Percentiles rank a stretch among this genome's conserved stretches.
Conservation (phyloP, 2,797 vertebrate species). For the Phrynocephalus guinanensis region DNA sequence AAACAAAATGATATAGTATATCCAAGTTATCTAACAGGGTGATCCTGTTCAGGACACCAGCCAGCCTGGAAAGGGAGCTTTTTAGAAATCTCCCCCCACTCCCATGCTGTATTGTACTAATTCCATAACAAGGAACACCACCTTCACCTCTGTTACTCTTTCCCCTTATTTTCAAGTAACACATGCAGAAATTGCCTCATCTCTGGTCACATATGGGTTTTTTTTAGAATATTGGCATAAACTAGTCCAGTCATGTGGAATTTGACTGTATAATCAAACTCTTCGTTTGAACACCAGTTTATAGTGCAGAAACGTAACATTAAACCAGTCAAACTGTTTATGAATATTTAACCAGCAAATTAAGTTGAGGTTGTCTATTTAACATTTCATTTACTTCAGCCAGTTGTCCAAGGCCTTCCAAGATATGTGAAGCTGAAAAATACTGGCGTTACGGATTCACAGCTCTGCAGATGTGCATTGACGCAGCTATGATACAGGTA, state of each 20-base stretch:
- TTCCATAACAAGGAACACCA: too few relatives aligned
- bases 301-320: not conserved
- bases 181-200: too few relatives aligned
- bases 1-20: not conserved
- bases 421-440: conserved; percentile 86
- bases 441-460: conserved; percentile 93
- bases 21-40: not conserved
- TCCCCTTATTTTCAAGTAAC: too few relatives aligned
- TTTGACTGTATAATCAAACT: too few relatives aligned
- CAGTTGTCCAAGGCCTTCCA: conserved; percentile 85
- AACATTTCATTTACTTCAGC: conserved; percentile 65
- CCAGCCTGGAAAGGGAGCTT: not conserved
- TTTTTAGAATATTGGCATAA: too few relatives aligned
- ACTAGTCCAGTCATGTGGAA: too few relatives aligned
- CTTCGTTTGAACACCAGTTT: not conserved
- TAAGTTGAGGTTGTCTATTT: accelerated
- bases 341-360: accelerated
- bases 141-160: too few relatives aligned
- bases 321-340: not conserved
- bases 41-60: not conserved
- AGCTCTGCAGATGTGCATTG: conserved; percentile 90
- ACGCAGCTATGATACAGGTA: conserved; percentile 94
- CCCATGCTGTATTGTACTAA: not conserved
- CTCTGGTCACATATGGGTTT: too few relatives aligned
- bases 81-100: not conserved